These are phyloP conservation scores for Phalanger gymnotis DNA, from an alignment of 2,797 vertebrate species.

Conservation along the genomic window DNA sequence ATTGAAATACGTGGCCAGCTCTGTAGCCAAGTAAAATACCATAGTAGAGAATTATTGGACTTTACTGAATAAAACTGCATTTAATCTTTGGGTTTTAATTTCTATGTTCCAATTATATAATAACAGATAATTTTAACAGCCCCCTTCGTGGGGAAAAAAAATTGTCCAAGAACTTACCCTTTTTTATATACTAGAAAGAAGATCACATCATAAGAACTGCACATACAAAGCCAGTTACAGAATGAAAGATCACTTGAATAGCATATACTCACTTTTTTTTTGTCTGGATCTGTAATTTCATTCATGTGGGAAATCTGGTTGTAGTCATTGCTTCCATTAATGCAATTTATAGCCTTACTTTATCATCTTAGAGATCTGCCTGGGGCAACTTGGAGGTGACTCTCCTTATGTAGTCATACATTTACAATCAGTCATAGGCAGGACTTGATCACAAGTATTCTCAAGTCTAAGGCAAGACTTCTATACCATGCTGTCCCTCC, in stretches of 20 bases:
- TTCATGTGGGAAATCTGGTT: not conserved
- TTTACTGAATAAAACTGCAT: slow-evolving; percentile 57
- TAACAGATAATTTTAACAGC: slow-evolving; percentile 21
- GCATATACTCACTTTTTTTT: slow-evolving; percentile 26
- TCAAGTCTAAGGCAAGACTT: not conserved
- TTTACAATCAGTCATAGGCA: not conserved
- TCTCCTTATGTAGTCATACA: not conserved
- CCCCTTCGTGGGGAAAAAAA: not conserved
- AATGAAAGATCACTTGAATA: not conserved
- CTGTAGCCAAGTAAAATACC: slow-evolving; percentile 61
- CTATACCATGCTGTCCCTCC: not conserved
- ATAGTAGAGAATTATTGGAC: slow-evolving; percentile 54
- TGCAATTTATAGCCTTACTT: not conserved
- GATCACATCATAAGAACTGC: not conserved
- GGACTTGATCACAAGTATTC: not conserved
- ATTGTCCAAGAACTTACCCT: not conserved
- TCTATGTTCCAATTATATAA: not conserved
- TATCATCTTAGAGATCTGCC: not conserved
- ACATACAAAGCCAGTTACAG: not conserved
- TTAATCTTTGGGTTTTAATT: slow-evolving; percentile 51
- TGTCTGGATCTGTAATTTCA: not conserved
- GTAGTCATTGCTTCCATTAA: not conserved
- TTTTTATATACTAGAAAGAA: not conserved
- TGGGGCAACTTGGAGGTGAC: not conserved
- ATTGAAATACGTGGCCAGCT: slow-evolving; percentile 60